These are phyloP conservation scores for Hydrochoerus hydrochaeris DNA, from an alignment of 2,113 vertebrate species.

Conservation along the genomic window DNA sequence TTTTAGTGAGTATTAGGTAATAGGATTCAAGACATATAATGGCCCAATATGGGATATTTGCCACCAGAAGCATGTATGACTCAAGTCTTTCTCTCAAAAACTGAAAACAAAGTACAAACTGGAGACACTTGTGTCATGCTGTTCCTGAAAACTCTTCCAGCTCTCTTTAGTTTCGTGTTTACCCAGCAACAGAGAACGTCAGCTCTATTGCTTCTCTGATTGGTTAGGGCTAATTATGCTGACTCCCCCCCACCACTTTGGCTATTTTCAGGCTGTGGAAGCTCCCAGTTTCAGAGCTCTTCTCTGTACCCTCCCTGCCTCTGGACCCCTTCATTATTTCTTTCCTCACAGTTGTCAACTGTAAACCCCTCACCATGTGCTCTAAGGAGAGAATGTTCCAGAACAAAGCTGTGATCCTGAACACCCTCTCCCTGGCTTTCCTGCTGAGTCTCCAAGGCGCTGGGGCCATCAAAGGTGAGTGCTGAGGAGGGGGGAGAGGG, in stretches of 20 bases:
- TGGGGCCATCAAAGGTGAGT: slow-evolving; percentile 49
- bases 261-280: not conserved
- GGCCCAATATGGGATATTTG: not conserved
- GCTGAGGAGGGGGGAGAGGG: fast-evolving
- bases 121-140: not conserved
- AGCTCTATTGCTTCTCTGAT: not conserved
- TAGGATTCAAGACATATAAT: not conserved
- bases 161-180: not conserved
- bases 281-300: not conserved
- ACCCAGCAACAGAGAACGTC: slow-evolving; percentile 36
- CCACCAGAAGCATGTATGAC: not conserved
- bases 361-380: fast-evolving
- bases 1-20: not conserved
- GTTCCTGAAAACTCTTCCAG: not conserved
- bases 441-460: slow-evolving; percentile 6
- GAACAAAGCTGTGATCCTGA: not conserved
- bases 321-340: not conserved
- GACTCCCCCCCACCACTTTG: not conserved
- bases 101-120: not conserved
- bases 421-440: not conserved
- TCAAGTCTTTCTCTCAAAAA: not conserved
- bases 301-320: not conserved
- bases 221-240: not conserved
- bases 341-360: not conserved
- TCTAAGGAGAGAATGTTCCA: slow-evolving; percentile 1